Conservation (phyloP, 2,888 invertebrate species). For the Calliphora vomitoria region DNA sequence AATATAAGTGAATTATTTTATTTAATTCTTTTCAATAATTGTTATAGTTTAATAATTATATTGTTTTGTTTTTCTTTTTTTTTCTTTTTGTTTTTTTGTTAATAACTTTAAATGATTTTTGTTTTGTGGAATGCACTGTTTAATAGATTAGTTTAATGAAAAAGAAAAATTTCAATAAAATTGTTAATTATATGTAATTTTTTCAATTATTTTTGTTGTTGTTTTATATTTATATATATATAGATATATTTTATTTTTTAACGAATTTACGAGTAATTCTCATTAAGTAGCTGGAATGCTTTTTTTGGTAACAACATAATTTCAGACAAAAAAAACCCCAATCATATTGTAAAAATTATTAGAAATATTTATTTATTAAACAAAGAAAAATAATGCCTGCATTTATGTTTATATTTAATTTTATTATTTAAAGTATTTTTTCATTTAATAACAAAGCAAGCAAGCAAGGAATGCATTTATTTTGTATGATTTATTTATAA, state of each 20-base stretch:
- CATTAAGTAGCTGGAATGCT: conserved; percentile 72
- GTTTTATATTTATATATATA: conserved; percentile 20
- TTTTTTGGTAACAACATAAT: conserved; percentile 47
- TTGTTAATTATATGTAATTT: conserved; percentile 38
- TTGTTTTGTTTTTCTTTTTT: neutral
- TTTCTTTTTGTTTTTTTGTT: conserved; percentile 15
- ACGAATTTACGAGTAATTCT: conserved; percentile 41
- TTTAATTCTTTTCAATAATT: conserved; percentile 55
- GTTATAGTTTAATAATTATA: conserved; percentile 45
- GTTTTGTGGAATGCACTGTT: conserved; percentile 71
- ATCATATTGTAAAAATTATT: neutral
- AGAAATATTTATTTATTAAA: conserved; percentile 15
- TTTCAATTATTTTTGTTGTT: conserved; percentile 46
- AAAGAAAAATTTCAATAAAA: conserved; percentile 1
- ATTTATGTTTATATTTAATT: neutral
- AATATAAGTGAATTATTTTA: conserved; percentile 51
- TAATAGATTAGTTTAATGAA: conserved; percentile 43
- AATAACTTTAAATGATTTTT: conserved; percentile 31
- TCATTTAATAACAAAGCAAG: conserved; percentile 65
- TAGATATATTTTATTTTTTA: conserved; percentile 10
- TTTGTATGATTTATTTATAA: neutral
- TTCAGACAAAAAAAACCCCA: too few relatives aligned
- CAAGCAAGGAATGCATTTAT: conserved; percentile 72
- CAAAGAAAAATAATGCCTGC: conserved; percentile 41
- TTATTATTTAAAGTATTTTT: conserved; percentile 11